Base-by-base conservation (phyloP, 1,140 invertebrate genomes). In the Adoxophyes honmai region DNA sequence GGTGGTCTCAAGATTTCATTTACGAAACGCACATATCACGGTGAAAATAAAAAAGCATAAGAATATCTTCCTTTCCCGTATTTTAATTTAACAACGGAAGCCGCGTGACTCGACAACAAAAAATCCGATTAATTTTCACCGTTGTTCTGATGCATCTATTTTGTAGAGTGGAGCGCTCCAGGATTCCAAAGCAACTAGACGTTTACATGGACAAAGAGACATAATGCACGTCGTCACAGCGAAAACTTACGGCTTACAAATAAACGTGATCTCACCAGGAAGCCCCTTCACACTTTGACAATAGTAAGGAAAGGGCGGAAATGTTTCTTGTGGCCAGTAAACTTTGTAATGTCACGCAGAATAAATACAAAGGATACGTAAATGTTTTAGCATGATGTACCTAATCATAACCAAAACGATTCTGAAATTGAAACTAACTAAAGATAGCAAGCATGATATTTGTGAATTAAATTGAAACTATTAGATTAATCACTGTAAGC, bases 21-120 rank as follows among this genome's bases (percentile, higher is more conserved):
- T 56, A 57, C 38, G 59, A 59, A 58, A 64, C 38, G 57, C 42
- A 57, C 60, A 60, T 60, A 59, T 68, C 59, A 59, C 60, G 34
- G 52, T 21, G 58, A 53, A 60, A 53, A 42, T 63, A 62, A 72
- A 66, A 74, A 74, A 75, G 66, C 67, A 57, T 57, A 68, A 73
- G 68, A 59, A 70, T 66, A 74, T 70, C 68, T 74, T 73, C 70
- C 68, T 70, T 68, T 69, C 57, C 64, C 62, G 73, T 66, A 68
- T 78, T 83, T 81, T 75, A 78, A 82, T 78, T 74, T 75, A 78
- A 79, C 68, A 77, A 79, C 84, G 84, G 84, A 85, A 85, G 80
- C 80, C 64, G 64, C 72, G 75, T 87, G 84, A 87, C 77, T 81
- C 60, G 60, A 57, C 84, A 72, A 69, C 70, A 81, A 81, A 73